Conservation (phyloP, 2,797 vertebrate genomes). For the Lophius americanus region DNA sequence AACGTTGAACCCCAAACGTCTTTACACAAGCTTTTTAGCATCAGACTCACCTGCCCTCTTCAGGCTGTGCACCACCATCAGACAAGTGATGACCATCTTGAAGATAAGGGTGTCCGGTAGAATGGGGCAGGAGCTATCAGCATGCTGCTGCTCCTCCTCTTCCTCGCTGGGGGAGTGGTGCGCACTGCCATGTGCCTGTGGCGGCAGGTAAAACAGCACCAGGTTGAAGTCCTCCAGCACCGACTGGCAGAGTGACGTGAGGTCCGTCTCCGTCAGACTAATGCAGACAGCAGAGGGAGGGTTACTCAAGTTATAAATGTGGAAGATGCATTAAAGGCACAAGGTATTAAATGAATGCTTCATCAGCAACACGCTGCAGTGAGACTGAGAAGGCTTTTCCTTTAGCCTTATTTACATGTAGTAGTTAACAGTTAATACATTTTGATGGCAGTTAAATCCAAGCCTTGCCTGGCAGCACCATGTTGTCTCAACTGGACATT, state of each 20-base stretch:
- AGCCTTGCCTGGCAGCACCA: neutral
- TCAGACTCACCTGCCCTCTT: constrained; percentile 89
- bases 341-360: neutral
- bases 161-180: constrained; percentile 85
- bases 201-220: constrained; percentile 94
- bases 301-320: neutral
- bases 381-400: neutral
- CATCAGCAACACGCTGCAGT: neutral
- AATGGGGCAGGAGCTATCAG: constrained; percentile 86
- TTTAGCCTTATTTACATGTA: neutral
- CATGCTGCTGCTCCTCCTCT: constrained; percentile 86
- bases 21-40: neutral
- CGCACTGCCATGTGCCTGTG: constrained; percentile 74
- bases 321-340: neutral
- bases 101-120: constrained; percentile 93
- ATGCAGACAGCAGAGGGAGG: neutral
- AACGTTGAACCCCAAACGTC: neutral
- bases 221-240: constrained; percentile 98
- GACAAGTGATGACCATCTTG: constrained; percentile 94
- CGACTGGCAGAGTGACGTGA: constrained; percentile 94
- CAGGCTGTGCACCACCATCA: constrained; percentile 97
- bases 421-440: neutral
- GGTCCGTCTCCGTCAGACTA: constrained; percentile 90
- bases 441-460: neutral
- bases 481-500: neutral